These are phyloP conservation scores for Urocolius indicus DNA, from an alignment of 2,113 vertebrate genomes.

Conservation along the genomic window DNA sequence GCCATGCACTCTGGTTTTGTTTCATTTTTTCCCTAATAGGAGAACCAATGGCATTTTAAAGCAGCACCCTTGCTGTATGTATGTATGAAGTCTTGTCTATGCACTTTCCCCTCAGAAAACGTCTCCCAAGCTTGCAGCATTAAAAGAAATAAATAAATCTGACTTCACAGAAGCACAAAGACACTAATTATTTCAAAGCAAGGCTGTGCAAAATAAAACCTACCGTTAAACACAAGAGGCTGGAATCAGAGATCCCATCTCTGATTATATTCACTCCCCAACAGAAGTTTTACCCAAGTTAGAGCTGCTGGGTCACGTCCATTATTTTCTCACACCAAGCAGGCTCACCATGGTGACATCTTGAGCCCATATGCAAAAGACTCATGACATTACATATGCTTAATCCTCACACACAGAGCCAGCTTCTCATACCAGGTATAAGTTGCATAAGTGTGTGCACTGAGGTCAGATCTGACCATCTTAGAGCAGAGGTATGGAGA, in stretches of 20 bases:
- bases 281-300: not conserved
- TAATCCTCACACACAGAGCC: not conserved
- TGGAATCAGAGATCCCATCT: slow-evolving; percentile 48
- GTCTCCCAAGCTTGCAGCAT: not conserved
- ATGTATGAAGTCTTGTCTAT: not conserved
- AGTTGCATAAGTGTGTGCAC: not conserved
- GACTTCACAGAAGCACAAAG: slow-evolving; percentile 43
- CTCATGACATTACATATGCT: not conserved
- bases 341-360: not conserved
- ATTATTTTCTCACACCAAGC: slow-evolving; percentile 13
- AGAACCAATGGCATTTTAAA: slow-evolving; percentile 49
- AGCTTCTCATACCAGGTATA: not conserved
- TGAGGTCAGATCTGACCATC: not conserved
- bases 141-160: slow-evolving; percentile 14
- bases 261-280: not conserved
- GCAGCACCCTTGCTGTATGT: not conserved
- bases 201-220: slow-evolving; percentile 30
- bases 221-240: slow-evolving; percentile 12
- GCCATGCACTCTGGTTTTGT: not conserved
- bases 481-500: not conserved
- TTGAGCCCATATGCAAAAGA: not conserved
- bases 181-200: slow-evolving; percentile 37
- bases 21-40: not conserved
- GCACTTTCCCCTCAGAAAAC: slow-evolving; percentile 38
- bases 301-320: slow-evolving; percentile 7